Conservation (phyloP, 2,888 invertebrate genomes). For the Branchellion lobata region DNA sequence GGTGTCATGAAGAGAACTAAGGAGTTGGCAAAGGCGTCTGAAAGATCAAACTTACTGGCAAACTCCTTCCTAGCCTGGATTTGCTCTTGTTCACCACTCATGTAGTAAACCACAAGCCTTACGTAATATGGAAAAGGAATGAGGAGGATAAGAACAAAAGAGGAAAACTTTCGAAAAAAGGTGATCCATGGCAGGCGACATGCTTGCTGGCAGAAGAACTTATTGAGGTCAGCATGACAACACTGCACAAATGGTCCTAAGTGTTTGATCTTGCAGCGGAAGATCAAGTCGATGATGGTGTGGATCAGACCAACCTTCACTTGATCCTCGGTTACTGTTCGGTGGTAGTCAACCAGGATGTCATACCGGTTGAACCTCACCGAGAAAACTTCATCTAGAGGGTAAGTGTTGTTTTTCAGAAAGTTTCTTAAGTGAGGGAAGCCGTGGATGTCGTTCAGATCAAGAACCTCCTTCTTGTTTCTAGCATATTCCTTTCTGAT, state of each 20-base stretch:
- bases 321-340: slow-evolving; percentile 50
- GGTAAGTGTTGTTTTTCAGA: background rate
- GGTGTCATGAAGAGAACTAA: slow-evolving; percentile 58
- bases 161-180: slow-evolving; percentile 53
- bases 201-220: background rate
- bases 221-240: slow-evolving; percentile 52
- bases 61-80: slow-evolving; percentile 52
- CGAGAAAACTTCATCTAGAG: slow-evolving; percentile 29
- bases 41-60: slow-evolving; percentile 51
- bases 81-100: slow-evolving; percentile 57
- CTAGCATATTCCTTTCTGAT: background rate
- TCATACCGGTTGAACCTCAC: slow-evolving; percentile 49
- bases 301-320: slow-evolving; percentile 50
- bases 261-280: slow-evolving; percentile 57
- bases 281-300: slow-evolving; percentile 47
- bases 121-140: slow-evolving; percentile 58
- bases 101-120: slow-evolving; percentile 57
- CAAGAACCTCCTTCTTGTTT: slow-evolving; percentile 5
- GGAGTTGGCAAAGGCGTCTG: slow-evolving; percentile 53
- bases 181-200: slow-evolving; percentile 48
- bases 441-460: slow-evolving; percentile 24
- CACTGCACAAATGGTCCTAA: slow-evolving; percentile 58
- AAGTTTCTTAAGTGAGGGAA: slow-evolving; percentile 38
- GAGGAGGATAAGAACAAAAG: slow-evolving; percentile 54
- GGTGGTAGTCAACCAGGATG: slow-evolving; percentile 50